Evolutionary conservation across 2,888 invertebrate genomes (phyloP).

Genomic region (Drosophila borealis): DNA sequence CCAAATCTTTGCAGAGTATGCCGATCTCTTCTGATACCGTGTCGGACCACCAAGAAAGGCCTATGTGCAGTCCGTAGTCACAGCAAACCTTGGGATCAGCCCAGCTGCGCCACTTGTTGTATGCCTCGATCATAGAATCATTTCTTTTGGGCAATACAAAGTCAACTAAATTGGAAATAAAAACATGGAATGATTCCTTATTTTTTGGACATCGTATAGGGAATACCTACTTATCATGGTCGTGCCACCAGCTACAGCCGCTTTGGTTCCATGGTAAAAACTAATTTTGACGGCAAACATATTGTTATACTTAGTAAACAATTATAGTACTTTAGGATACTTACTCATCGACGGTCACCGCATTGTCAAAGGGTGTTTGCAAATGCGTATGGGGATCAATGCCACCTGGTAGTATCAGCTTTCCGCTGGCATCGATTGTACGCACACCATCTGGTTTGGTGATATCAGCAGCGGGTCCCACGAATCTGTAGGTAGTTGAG

Average conservation of each 20-base stretch:
- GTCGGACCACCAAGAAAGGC: constrained; percentile 94
- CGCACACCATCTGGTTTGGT: constrained; percentile 94
- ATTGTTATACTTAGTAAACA: too few species aligned
- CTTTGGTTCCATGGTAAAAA: constrained; percentile 99
- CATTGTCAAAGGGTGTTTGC: constrained; percentile 97
- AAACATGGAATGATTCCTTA: too few species aligned
- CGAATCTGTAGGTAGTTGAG: constrained; percentile 72
- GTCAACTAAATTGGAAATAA: constrained; percentile 88
- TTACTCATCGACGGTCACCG: constrained; percentile 92
- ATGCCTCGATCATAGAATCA: constrained; percentile 95
- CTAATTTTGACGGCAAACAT: constrained; percentile 71
- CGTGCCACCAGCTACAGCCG: constrained; percentile 98
- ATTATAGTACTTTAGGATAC: constrained; percentile 89
- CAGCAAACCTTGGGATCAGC: constrained; percentile 99
- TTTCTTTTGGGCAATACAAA: constrained; percentile 94
- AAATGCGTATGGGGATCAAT: constrained; percentile 98
- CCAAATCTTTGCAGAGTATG: constrained; percentile 91
- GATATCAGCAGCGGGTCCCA: constrained; percentile 83
- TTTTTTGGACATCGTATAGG: constrained; percentile 71
- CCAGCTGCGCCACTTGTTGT: constrained; percentile 94
- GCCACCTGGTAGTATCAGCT: constrained; percentile 96
- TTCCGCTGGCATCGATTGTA: constrained; percentile 96
- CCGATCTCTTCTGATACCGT: constrained; percentile 95
- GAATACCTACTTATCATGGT: constrained; percentile 95
- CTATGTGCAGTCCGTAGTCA: constrained; percentile 97